Base-by-base conservation (phyloP, 2,888 invertebrate genomes). In the Aspidiotus destructor region DNA sequence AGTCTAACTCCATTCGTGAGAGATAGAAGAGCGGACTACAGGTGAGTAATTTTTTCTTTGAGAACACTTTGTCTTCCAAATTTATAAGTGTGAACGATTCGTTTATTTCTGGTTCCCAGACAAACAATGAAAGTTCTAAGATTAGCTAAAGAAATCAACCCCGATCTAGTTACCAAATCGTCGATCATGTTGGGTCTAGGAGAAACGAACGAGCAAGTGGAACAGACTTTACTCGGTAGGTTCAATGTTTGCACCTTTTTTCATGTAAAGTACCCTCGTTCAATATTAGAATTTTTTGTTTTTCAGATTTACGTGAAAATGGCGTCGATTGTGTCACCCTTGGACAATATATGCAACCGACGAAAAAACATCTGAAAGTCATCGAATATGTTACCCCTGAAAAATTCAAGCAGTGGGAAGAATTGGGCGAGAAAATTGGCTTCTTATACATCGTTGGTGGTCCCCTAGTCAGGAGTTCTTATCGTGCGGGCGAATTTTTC, bases 271-370 rank as follows among this genome's bases (percentile, higher is more conserved):
- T 48, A 13, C 6, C n/a, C 2, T 11, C 10, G n/a, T 48, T 6
- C n/a, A 6, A 6, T 48, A n/a, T 48, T 13, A 1, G 28, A 28
- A 28, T 48, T 11, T 48, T 48, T 63, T 63, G 41, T 5, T 15
- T 73, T 75, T 3, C 77, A 86, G 96, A 97, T 80, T 80, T 97
- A 60, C 84, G 88, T 69, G 78, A 80, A 41, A 85, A 81, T 0
- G 89, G 87, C 48, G 98, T 99, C 0, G 98, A 98, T 78, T 97
- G 97, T 76, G 78, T 99, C 0, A 99, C 99, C 0, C 80, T 99
- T 7, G 99, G 99, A 0, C 99, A 99, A 76, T 99, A 99, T 79
- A 99, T 99, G 97, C 99, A 99, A 77, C 99, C 99, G 0, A 99
- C 98, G 0, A 97, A 94, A 76, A 83, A 89, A 9, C 99, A 99